phyloP scores from a whole-genome alignment of 2,113 vertebrate genomes.

The Toxotes chatareus region DNA sequence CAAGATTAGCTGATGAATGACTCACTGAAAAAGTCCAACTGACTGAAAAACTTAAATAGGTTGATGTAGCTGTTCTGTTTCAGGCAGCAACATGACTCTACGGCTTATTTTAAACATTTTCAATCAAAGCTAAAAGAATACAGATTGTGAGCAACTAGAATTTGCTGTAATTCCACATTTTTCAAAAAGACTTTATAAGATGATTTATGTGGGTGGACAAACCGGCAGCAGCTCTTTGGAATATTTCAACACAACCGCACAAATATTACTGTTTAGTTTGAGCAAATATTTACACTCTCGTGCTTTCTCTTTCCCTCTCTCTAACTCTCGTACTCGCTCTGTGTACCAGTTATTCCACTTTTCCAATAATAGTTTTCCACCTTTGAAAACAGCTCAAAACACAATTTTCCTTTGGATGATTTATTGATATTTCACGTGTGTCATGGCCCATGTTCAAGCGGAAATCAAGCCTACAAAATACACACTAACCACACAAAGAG shows the following conservation, averaged over 20 bases:
- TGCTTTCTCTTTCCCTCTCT: constrained; percentile 11
- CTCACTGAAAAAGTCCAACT: not conserved
- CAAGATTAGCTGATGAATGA: not conserved
- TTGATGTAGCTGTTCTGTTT: not conserved
- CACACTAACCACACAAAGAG: too few species aligned
- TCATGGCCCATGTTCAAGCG: not conserved
- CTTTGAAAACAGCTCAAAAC: not conserved
- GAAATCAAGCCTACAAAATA: not conserved
- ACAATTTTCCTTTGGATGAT: not conserved
- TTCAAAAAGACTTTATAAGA: not conserved
- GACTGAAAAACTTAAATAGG: not conserved
- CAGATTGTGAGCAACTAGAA: too few species aligned
- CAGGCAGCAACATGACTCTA: not conserved
- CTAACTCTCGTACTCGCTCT: not conserved
- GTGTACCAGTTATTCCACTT: constrained; percentile 43
- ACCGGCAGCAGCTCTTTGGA: constrained; percentile 35
- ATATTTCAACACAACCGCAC: constrained; percentile 55
- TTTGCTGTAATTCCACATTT: not conserved
- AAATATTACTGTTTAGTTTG: constrained; percentile 59
- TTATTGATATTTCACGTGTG: not conserved
- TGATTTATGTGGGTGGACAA: constrained; percentile 18
- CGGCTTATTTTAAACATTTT: not conserved
- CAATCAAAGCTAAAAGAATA: not conserved
- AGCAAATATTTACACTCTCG: constrained; percentile 70
- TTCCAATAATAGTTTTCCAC: not conserved